These are phyloP conservation scores for Teleopsis dalmanni DNA, from an alignment of 1,140 invertebrate species.

Conservation along the genomic window DNA sequence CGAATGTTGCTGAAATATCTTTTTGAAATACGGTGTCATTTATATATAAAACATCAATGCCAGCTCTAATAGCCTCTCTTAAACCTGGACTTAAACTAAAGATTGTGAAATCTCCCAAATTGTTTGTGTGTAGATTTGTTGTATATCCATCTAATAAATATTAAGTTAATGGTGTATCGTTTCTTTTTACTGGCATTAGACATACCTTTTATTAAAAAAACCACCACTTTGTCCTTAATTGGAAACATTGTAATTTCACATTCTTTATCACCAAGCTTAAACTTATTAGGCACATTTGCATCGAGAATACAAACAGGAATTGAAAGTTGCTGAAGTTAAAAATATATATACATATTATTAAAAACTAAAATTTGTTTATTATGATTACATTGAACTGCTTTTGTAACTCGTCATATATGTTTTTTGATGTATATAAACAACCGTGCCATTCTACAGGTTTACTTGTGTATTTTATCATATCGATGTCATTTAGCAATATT, in stretches of 20 bases:
- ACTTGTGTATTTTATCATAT: too few relatives aligned
- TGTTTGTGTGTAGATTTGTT: neutral
- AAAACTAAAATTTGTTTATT: too few relatives aligned
- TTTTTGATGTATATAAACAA: too few relatives aligned
- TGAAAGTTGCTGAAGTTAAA: neutral
- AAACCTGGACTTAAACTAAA: neutral
- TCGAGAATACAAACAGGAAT: neutral
- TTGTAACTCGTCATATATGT: too few relatives aligned
- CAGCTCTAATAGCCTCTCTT: neutral
- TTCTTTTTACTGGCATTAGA: neutral
- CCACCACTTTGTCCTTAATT: neutral
- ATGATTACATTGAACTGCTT: too few relatives aligned
- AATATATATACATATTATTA: too few relatives aligned
- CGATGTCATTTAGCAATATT: too few relatives aligned
- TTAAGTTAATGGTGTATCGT: neutral
- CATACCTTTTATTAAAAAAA: conserved; percentile 1
- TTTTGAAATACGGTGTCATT: neutral
- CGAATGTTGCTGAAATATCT: neutral
- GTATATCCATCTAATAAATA: neutral
- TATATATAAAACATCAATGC: neutral
- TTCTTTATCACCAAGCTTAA: neutral
- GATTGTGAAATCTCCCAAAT: neutral
- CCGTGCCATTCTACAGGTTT: too few relatives aligned
- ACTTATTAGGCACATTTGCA: neutral
- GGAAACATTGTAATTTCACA: neutral